Base-by-base conservation (phyloP, 2,797 vertebrate genomes). In the Molossus molossus region DNA sequence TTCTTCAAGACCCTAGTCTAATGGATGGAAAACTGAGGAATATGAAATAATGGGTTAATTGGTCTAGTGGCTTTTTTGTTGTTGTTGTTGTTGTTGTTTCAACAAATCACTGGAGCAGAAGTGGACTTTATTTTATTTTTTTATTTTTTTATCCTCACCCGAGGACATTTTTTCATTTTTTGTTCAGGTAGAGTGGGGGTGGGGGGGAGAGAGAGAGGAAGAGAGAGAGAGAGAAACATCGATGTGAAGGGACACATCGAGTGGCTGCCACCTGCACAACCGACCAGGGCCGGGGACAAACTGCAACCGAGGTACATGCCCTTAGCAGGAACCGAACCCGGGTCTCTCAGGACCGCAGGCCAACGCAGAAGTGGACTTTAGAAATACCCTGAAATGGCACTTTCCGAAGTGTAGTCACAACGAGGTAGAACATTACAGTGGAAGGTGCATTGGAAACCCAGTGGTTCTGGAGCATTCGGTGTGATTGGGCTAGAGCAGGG, bases 41-140 rank as follows among this genome's bases (percentile, higher is more conserved):
- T 48, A 50, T 53, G 65, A 94, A 9, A 11, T 57, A 27, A 65
- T 27, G 53, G 17, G 9, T 95, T 94, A 33, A 94, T 88, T 53
- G 40, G 29, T 40, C 62, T 25, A 85, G 60, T 81, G 93, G 21
- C 29, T 81, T 90, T 77, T 83, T 65, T 69, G 33, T 33, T 33
- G 33, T 33, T 33, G 33, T 33, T 33, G 33, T 33, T 33, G 33
- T 92, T 55, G 50, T 45, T 45, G 21, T 76, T 94, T 87, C 21
- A 67, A 53, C 33, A 70, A 73, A 85, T 72, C 81, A 85, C 1
- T 87, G 23, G 9, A 80, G 13, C 12, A 87, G 33, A 1, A 89
- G 67, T 64, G 50, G 11, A 13, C 29, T 82, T 92, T 81, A 90
- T 33, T 33, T 33, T 33, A 33, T 33, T 33, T 33, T 2, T 33